These are phyloP conservation scores for Pogonocichla stellata DNA, from an alignment of 2,113 vertebrate species.

Conservation along the genomic window DNA sequence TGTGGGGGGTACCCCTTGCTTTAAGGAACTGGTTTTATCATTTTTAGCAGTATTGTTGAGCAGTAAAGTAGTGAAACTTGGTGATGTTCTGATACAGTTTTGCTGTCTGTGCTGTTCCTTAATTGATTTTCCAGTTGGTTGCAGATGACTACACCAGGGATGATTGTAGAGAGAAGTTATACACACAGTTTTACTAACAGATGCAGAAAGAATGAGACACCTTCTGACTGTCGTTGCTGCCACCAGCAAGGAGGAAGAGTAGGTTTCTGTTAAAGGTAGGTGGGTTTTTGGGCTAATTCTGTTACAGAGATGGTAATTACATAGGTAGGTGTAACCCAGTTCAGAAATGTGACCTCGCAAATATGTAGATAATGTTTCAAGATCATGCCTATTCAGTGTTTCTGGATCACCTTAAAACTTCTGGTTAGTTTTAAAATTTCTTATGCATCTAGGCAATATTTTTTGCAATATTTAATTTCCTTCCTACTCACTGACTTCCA, in stretches of 20 bases:
- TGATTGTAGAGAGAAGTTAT: slow-evolving; percentile 63
- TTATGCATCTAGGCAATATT: neutral
- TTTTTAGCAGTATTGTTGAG: neutral
- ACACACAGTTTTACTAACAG: slow-evolving; percentile 74
- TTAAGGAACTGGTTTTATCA: neutral
- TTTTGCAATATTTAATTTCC: neutral
- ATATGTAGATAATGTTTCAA: neutral
- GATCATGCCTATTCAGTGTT: neutral
- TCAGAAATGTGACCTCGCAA: neutral
- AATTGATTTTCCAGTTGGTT: slow-evolving; percentile 32
- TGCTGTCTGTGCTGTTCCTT: neutral
- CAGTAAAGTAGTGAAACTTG: neutral
- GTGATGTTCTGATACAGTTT: neutral
- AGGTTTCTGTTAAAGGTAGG: neutral
- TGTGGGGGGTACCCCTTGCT: fast-evolving
- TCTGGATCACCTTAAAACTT: neutral
- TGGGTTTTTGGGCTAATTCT: neutral
- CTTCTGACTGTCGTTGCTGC: slow-evolving; percentile 75
- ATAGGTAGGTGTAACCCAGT: neutral
- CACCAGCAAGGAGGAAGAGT: slow-evolving; percentile 75
- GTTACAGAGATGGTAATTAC: neutral
- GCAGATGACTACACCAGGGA: slow-evolving; percentile 1
- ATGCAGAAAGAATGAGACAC: slow-evolving; percentile 73
- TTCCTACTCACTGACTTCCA: neutral
- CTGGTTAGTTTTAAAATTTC: neutral